phyloP scores from a whole-genome alignment of 1,140 invertebrate species.

The Ptiloglossa arizonensis region DNA sequence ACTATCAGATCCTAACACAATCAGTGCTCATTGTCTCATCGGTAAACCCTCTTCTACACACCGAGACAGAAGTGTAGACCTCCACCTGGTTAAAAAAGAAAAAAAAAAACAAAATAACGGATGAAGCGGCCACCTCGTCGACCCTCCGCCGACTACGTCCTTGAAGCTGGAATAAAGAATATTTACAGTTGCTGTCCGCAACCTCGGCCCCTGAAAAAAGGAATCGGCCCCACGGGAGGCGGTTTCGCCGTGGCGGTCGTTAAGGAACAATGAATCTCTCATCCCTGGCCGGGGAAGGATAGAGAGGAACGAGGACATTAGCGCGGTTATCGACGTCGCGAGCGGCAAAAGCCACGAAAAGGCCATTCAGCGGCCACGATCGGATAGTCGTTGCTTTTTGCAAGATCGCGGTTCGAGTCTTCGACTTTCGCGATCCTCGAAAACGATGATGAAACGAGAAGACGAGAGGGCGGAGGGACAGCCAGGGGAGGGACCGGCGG shows the following conservation, averaged over 20 bases:
- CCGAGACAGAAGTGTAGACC: too few relatives aligned
- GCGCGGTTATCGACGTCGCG: conserved; percentile 33
- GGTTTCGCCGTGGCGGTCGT: conserved; percentile 21
- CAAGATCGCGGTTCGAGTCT: neutral
- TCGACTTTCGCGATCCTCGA: neutral
- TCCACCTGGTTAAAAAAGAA: too few relatives aligned
- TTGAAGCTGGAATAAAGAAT: too few relatives aligned
- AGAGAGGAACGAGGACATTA: conserved; percentile 20
- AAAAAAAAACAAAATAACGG: too few relatives aligned
- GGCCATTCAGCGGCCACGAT: conserved; percentile 7
- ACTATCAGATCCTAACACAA: too few relatives aligned
- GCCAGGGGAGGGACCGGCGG: neutral
- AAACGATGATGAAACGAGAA: too few relatives aligned
- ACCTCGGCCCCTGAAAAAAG: neutral
- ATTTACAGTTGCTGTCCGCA: conserved; percentile 5
- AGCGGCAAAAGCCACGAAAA: neutral
- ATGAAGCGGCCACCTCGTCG: too few relatives aligned
- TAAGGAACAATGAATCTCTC: conserved; percentile 43
- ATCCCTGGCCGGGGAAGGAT: neutral
- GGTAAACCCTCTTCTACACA: too few relatives aligned
- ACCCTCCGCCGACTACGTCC: too few relatives aligned
- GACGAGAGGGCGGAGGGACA: neutral
- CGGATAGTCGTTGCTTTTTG: conserved; percentile 9
- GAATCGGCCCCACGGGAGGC: neutral
- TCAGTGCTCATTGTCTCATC: too few relatives aligned